Base-by-base conservation (phyloP, 2,797 vertebrate genomes). In the Mustela erminea region DNA sequence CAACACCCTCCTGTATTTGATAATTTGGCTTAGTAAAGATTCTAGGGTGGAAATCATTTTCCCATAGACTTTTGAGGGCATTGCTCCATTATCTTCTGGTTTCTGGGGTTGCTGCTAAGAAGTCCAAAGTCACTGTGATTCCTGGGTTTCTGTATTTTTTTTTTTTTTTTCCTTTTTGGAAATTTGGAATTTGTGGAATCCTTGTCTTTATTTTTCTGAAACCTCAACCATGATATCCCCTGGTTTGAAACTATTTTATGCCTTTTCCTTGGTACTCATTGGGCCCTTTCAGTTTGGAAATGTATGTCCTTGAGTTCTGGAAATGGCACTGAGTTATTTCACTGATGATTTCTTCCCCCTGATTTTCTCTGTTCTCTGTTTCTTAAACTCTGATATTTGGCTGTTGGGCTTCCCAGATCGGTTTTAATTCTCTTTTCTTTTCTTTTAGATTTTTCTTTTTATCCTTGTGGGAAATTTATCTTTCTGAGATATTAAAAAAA, bases 311-410 rank as follows among this genome's bases (percentile, higher is more conserved):
- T 29, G 77, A 80, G 12, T 93, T 95, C 68, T 93, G 87, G 74
- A 66, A 91, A 93, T 23, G 58, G 38, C 70, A 64, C 32, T 52
- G 66, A 66, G 29, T 86, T 86, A 81, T 41, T 41, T 93, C 85
- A 72, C 52, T 87, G 70, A 64, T 78, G 41, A 52, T 29, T 87
- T 97, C 52, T 68, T 89, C 21, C 52, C 27, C 70, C 29, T 4
- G 13, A 17, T 95, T 85, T 85, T 97, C 68, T 97, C 86, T 88
- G 82, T 97, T 97, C 93, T 83, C 93, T 90, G 43, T 97, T 98
- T 93, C 87, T 86, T 41, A 87, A 92, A 93, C 56, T 89, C 52
- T 97, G 72, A 29, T 58, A 83, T 93, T 96, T 95, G 72, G 6
- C 52, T 64, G 5, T 66, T 92, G 46, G 54, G 27, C 18, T 54